Conservation (phyloP, 2,113 vertebrate genomes). For the Blennius ocellaris region DNA sequence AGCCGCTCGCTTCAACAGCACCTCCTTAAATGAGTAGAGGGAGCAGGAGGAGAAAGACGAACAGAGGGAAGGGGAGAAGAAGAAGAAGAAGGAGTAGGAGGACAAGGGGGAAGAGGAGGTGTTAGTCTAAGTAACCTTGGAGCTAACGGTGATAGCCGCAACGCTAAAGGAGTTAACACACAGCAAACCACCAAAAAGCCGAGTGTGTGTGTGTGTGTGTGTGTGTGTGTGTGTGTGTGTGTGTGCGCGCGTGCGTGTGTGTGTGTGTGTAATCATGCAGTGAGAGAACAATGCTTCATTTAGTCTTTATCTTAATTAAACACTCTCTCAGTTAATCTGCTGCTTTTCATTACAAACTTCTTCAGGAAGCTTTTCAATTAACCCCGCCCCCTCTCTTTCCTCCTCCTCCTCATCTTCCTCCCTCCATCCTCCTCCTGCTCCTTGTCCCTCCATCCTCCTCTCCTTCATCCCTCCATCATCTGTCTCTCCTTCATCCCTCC, state of each 20-base stretch:
- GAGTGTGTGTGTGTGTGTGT: no score
- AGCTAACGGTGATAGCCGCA: no score
- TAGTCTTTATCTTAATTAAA: conserved; percentile 77
- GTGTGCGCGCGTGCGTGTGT: conserved; percentile 20
- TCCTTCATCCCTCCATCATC: conserved; percentile 1
- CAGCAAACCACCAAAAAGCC: conserved; percentile 43
- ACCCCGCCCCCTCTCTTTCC: conserved; percentile 45
- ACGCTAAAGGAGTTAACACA: neutral
- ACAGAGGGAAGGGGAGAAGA: no score
- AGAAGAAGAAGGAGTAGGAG: no score
- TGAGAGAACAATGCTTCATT: conserved; percentile 60
- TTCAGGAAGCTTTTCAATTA: conserved; percentile 59
- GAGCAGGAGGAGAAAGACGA: no score
- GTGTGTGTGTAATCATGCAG: conserved; percentile 34
- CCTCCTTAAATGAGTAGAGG: no score
- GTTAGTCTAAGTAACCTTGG: no score
- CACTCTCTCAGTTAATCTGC: conserved; percentile 67
- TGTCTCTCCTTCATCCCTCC: neutral
- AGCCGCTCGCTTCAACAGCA: no score
- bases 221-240: conserved; percentile 3
- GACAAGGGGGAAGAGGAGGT: no score
- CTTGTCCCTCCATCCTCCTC: conserved; percentile 6
- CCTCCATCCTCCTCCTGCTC: conserved; percentile 6
- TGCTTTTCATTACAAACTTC: conserved; percentile 66
- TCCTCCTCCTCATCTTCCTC: neutral